phyloP scores from a whole-genome alignment of 2,113 vertebrate species.

The Crotophaga sulcirostris region DNA sequence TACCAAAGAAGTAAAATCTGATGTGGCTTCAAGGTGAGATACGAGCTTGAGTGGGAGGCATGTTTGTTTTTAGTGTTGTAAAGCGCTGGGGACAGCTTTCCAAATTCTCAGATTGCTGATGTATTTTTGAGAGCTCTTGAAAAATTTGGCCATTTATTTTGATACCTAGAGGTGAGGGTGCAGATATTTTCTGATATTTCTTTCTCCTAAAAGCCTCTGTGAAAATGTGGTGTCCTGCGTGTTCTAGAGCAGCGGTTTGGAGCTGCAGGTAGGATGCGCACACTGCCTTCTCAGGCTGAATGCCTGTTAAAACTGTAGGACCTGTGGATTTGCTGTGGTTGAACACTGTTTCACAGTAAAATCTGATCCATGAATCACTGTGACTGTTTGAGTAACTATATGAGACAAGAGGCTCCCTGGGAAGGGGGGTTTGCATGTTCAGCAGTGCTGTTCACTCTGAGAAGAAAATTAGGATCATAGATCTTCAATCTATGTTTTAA shows the following conservation, averaged over 20 bases:
- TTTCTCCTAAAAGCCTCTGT: background rate
- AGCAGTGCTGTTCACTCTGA: background rate
- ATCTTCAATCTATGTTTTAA: background rate
- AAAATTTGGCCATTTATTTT: background rate
- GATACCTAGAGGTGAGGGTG: background rate
- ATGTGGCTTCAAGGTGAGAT: background rate
- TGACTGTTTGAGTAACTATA: background rate
- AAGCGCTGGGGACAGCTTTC: background rate
- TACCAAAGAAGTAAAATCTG: background rate
- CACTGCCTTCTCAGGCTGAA: background rate
- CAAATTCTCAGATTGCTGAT: background rate
- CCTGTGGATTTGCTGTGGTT: background rate
- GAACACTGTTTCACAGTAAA: background rate
- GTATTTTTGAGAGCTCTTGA: background rate
- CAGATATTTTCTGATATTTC: background rate
- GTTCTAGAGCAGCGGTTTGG: background rate
- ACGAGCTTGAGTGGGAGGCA: background rate
- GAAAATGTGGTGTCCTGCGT: fast-evolving
- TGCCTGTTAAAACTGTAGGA: background rate
- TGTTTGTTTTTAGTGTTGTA: background rate
- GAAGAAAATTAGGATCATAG: background rate
- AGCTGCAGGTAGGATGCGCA: background rate
- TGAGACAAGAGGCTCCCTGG: background rate
- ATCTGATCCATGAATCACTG: background rate
- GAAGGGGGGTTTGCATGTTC: background rate